Conservation (phyloP, 2,113 vertebrate genomes). For the Gila orcuttii region DNA sequence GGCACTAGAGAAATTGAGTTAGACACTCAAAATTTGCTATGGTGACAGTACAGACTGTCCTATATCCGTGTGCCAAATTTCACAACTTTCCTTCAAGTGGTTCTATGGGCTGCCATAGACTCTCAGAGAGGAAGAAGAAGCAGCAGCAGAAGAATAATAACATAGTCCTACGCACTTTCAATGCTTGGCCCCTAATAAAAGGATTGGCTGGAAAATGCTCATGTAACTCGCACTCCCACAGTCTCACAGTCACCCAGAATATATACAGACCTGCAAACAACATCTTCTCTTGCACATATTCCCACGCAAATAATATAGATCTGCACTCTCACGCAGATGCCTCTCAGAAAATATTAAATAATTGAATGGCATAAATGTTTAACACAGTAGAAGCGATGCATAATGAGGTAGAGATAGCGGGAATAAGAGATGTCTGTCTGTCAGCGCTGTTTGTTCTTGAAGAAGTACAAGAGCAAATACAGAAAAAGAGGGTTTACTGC, state of each 20-base stretch:
- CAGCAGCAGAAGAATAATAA: too few relatives aligned
- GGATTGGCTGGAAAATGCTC: too few relatives aligned
- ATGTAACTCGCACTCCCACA: neutral
- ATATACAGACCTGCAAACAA: neutral
- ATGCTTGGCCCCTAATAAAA: too few relatives aligned
- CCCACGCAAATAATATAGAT: conserved; percentile 11
- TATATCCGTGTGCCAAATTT: too few relatives aligned
- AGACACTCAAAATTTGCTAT: too few relatives aligned
- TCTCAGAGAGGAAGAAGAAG: too few relatives aligned
- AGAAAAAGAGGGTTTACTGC: conserved; percentile 8
- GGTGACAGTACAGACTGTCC: too few relatives aligned
- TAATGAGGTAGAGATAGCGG: conserved; percentile 49
- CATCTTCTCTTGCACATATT: neutral
- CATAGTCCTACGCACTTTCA: too few relatives aligned
- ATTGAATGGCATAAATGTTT: conserved; percentile 68
- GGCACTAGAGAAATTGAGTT: too few relatives aligned
- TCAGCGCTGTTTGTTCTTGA: conserved; percentile 37
- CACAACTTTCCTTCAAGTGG: too few relatives aligned
- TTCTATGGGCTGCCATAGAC: too few relatives aligned
- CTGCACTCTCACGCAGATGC: neutral
- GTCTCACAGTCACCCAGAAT: neutral
- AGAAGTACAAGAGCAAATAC: conserved; percentile 16
- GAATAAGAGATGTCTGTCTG: conserved; percentile 32
- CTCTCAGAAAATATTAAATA: conserved; percentile 56
- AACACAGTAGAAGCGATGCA: conserved; percentile 50